These are phyloP conservation scores for Rhodeus uyekii DNA, from an alignment of 2,797 vertebrate species.

Conservation along the genomic window DNA sequence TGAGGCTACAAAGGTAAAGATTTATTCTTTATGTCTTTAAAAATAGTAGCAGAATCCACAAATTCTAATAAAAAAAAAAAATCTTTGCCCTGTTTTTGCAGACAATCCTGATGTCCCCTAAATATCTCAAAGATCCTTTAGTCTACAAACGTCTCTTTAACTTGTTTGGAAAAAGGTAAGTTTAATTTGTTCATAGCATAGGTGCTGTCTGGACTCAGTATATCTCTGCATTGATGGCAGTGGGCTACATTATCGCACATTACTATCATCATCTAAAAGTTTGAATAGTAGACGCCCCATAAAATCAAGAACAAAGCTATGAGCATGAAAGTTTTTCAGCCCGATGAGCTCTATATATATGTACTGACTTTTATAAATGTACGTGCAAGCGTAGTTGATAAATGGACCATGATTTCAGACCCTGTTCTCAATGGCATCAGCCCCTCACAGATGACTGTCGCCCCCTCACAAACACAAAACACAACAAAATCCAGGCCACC, in stretches of 20 bases:
- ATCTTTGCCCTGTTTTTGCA: constrained; percentile 57
- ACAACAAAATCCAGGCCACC: too few species aligned
- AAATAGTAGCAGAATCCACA: not conserved
- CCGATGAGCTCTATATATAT: too few species aligned
- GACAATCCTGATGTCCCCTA: constrained; percentile 88
- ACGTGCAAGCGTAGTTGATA: too few species aligned
- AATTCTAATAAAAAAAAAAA: not conserved
- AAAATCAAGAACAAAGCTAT: too few species aligned
- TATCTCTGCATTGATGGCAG: not conserved
- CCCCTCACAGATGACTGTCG: too few species aligned
- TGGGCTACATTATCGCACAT: not conserved
- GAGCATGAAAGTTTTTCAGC: too few species aligned
- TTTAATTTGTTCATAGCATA: not conserved
- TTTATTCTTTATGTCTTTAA: not conserved
- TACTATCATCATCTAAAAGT: not conserved
- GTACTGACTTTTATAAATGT: too few species aligned
- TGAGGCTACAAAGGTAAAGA: constrained; percentile 86
- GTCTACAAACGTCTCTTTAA: constrained; percentile 74
- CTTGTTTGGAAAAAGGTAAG: constrained; percentile 79
- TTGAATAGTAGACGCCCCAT: not conserved
- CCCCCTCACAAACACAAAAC: too few species aligned
- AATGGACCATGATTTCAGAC: too few species aligned
- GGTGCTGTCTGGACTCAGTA: not conserved
- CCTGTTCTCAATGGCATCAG: too few species aligned
- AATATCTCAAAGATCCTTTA: constrained; percentile 81